Percentiles rank a stretch among this genome's conserved stretches.
Evolutionary conservation across 2,888 invertebrate genomes (phyloP).

Genomic region (Cecidostiba fungosa): DNA sequence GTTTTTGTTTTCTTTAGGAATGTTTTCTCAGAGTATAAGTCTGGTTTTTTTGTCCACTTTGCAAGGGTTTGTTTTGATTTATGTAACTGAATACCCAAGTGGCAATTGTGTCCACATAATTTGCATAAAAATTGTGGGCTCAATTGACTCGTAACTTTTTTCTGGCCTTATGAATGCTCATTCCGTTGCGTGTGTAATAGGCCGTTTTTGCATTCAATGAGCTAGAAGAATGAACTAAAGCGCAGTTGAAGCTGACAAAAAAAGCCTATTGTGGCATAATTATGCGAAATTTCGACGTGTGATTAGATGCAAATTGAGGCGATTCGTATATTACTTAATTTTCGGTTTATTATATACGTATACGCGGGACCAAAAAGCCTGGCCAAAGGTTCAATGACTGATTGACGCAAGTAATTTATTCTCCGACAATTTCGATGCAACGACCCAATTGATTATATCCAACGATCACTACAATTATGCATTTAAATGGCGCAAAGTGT

Average conservation of each 20-base stretch:
- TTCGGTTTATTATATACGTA: not conserved
- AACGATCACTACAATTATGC: constrained; percentile 9
- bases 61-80: not conserved
- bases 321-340: constrained; percentile 41
- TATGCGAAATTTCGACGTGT: constrained; percentile 11
- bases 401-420: not conserved
- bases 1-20: constrained; percentile 17
- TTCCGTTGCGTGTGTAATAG: constrained; percentile 29
- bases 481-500: not conserved
- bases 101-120: not conserved
- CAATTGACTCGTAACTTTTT: constrained; percentile 22
- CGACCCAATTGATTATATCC: not conserved
- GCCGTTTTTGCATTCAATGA: constrained; percentile 45
- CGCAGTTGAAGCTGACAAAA: constrained; percentile 14
- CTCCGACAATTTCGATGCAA: not conserved
- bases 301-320: constrained; percentile 44
- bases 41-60: not conserved
- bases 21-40: not conserved
- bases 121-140: not conserved
- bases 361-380: not conserved
- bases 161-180: not conserved
- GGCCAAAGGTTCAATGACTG: constrained; percentile 33
- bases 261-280: constrained; percentile 40
- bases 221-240: constrained; percentile 19
- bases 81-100: not conserved